Base-by-base conservation (phyloP, 2,888 invertebrate genomes). In the Eristalis intricaria region DNA sequence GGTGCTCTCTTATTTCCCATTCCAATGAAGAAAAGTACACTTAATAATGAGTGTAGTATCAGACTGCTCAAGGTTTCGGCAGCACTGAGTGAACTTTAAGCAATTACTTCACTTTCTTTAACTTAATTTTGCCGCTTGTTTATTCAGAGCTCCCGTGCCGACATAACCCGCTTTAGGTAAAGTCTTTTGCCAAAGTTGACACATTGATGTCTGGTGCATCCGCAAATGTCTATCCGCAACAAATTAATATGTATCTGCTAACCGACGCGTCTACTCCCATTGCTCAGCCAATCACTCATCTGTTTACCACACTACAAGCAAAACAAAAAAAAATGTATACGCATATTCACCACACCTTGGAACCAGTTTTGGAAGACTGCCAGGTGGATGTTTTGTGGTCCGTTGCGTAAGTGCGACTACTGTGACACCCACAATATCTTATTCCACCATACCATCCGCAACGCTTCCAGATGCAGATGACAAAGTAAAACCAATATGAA, bases 301-400 rank as follows among this genome's bases (percentile, higher is more conserved):
- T 5, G 19, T 50, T 19, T 19, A 19, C n/a, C 50, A 8, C 50
- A 8, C 50, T 50, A 8, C 50, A 50, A n/a, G 5, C 15, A 43
- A 8, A n/a, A n/a, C 50, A 50, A 10, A 19, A n/a, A 13, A 13
- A 38, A 5, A 8, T 50, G 50, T n/a, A 5, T 5, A n/a, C 19
- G 2, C 19, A 50, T 50, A 50, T 50, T 50, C 50, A 50, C 50
- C 50, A 50, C 50, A 50, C 8, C n/a, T 50, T 50, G 50, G 56
- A 50, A 56, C 19, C 56, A 13, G 69, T 22, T 69, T 22, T 56
- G 69, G 56, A 56, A 13, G 19, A 13, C 8, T 56, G 69, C 69
- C 69, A 69, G 13, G 3, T 7, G 32, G 56, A 56, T 56, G 56
- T 56, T 69, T 13, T 7, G 15, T 22, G 56, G 22, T 50, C 50